Evolutionary conservation across 2,888 invertebrate genomes (phyloP), one percentile per base, ranked within the genome.

Genomic region (Phorcus lineatus): DNA sequence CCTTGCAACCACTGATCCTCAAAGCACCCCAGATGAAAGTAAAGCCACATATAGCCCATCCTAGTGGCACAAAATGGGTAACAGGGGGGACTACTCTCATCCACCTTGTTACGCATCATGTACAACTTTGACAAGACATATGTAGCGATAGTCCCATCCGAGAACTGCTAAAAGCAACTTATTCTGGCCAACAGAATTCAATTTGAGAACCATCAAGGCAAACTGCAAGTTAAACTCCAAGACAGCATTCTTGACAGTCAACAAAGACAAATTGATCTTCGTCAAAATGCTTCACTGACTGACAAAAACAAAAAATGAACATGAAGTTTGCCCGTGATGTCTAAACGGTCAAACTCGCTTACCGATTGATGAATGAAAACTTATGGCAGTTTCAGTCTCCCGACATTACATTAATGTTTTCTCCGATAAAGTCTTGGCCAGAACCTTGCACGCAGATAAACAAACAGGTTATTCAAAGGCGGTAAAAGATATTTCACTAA

Each of bases 101-200:
- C 19, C 31, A 70, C 70, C 36, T 19, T 36, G 17, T 70, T 70
- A 70, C 70, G 16, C 70, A 70, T 36, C 16, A 70, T 70, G 70
- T 24, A 70, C n/a, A 36, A 70, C 70, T 40, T 19, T 19, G 70
- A 31, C 24, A 36, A 24, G 31, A 17, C 36, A 70, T 70, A 36
- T 36, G 13, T 36, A 70, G 19, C 31, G 40, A 70, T 36, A 31
- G 17, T 31, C 28, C 70, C 11, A 70, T 70, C 31, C 40, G 17
- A 40, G 36, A 17, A 36, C 17, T 70, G 70, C 31, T 36, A 36
- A 70, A 70, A 31, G 31, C 24, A 24, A 62, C 16, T 11, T 31
- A 70, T 70, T 70, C 70, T 70, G 70, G 70, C 70, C 70, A 70
- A 70, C 70, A 70, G 70, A 70, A 70, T 70, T 70, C 70, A 70